Evolutionary conservation across 1,140 invertebrate genomes (phyloP).

Genomic region (Drosophila orena): DNA sequence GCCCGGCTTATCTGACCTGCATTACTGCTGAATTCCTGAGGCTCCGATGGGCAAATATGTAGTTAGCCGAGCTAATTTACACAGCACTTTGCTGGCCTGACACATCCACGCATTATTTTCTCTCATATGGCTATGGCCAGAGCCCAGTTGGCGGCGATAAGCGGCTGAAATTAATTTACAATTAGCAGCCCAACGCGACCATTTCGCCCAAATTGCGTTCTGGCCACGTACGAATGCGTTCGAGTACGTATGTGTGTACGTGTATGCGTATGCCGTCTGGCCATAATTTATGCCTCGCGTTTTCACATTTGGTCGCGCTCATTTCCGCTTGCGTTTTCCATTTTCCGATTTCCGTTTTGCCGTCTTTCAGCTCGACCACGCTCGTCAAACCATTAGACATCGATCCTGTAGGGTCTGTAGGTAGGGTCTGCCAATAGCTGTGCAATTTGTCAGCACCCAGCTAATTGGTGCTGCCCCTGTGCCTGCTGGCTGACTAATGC

Average conservation of each 20-base stretch:
- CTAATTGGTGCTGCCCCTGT: constrained; percentile 74
- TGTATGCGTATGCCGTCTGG: constrained; percentile 9
- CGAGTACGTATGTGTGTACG: no score
- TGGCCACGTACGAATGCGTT: constrained; percentile 19
- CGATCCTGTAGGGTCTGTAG: constrained; percentile 15
- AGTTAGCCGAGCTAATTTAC: constrained; percentile 73
- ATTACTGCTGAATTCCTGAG: constrained; percentile 71
- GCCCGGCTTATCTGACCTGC: constrained; percentile 43
- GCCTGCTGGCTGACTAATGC: constrained; percentile 80
- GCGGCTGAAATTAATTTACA: constrained; percentile 76
- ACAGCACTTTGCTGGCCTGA: constrained; percentile 78
- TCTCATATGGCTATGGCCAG: constrained; percentile 5
- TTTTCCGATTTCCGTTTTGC: background rate
- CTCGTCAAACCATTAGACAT: constrained; percentile 40
- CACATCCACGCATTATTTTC: constrained; percentile 63
- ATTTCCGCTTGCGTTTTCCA: constrained; percentile 57
- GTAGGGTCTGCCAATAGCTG: constrained; percentile 65
- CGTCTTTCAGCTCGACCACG: constrained; percentile 13
- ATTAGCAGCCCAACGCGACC: constrained; percentile 58
- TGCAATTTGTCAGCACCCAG: constrained; percentile 81
- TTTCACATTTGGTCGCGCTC: constrained; percentile 80
- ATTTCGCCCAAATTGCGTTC: constrained; percentile 65
- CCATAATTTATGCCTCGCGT: constrained; percentile 76
- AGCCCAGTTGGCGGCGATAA: constrained; percentile 60
- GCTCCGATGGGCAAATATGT: constrained; percentile 56